Conservation (phyloP, 2,113 vertebrate genomes). For the Clarias batrachus region DNA sequence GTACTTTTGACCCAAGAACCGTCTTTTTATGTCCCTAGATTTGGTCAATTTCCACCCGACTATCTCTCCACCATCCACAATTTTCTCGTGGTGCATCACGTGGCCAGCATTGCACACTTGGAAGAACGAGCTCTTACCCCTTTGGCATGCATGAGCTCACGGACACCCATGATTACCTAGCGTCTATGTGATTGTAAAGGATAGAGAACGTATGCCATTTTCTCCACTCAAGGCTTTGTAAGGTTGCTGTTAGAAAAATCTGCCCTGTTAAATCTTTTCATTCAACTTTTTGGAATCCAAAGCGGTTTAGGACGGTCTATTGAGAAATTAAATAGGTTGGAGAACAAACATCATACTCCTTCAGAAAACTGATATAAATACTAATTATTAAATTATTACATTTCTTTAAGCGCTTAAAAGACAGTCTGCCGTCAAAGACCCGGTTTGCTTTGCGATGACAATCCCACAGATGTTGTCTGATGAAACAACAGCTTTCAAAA, state of each 20-base stretch:
- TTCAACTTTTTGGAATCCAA: background rate
- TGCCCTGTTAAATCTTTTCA: background rate
- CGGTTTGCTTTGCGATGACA: slow-evolving; percentile 69
- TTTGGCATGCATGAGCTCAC: background rate
- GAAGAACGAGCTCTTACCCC: too few species aligned
- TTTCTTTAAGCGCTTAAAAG: slow-evolving; percentile 68
- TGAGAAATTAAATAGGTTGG: slow-evolving; percentile 49
- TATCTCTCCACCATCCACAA: background rate
- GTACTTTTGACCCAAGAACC: background rate
- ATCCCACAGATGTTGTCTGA: slow-evolving; percentile 70
- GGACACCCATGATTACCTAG: background rate
- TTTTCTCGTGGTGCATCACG: background rate
- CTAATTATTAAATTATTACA: slow-evolving; percentile 73
- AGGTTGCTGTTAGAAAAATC: background rate
- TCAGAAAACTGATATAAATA: slow-evolving; percentile 67
- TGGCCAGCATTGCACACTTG: background rate
- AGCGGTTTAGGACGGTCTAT: slow-evolving; percentile 3
- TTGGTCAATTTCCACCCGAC: background rate
- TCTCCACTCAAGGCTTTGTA: background rate
- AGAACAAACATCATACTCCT: slow-evolving; percentile 59
- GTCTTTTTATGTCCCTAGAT: too few species aligned
- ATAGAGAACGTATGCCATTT: background rate
- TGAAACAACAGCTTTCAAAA: slow-evolving; percentile 65
- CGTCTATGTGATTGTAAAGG: background rate
- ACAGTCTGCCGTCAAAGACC: slow-evolving; percentile 57